phyloP scores from a whole-genome alignment of 1,140 invertebrate genomes.

The Drosophila trapezifrons region DNA sequence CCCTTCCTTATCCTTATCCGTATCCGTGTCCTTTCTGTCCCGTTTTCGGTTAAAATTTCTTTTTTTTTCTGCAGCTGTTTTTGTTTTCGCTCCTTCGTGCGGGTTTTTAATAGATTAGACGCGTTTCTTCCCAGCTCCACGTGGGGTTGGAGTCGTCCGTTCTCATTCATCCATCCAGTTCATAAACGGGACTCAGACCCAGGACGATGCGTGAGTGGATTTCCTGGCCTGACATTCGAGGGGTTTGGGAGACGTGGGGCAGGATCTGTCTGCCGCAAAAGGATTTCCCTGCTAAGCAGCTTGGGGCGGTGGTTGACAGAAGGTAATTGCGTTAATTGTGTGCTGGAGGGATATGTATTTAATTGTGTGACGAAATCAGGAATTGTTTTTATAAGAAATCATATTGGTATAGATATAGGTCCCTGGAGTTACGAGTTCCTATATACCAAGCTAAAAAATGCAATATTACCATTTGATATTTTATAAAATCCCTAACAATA shows the following conservation, averaged over 20 bases:
- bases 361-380: conserved; percentile 5
- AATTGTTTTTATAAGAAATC: neutral
- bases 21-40: conserved; percentile 28
- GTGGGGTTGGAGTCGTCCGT: conserved; percentile 2
- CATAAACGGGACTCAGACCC: conserved; percentile 47
- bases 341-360: conserved; percentile 8
- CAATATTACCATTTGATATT: neutral
- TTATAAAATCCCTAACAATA: conserved; percentile 2
- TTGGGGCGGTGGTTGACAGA: neutral
- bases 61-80: conserved; percentile 21
- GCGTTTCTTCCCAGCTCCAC: neutral
- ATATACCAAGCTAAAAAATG: neutral
- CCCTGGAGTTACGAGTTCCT: neutral
- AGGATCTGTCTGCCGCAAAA: conserved; percentile 13
- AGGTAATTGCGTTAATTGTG: conserved; percentile 24
- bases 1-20: conserved; percentile 12
- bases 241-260: neutral
- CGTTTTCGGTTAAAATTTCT: conserved; percentile 53
- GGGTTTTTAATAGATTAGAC: conserved; percentile 72
- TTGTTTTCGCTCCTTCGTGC: conserved; percentile 31
- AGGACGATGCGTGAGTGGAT: conserved; percentile 41
- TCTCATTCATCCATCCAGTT: conserved; percentile 23
- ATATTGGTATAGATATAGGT: neutral
- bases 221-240: conserved; percentile 2
- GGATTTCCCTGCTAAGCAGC: conserved; percentile 12